These are phyloP conservation scores for Acanthurus tractus DNA, from an alignment of 2,797 vertebrate genomes.

Conservation along the genomic window DNA sequence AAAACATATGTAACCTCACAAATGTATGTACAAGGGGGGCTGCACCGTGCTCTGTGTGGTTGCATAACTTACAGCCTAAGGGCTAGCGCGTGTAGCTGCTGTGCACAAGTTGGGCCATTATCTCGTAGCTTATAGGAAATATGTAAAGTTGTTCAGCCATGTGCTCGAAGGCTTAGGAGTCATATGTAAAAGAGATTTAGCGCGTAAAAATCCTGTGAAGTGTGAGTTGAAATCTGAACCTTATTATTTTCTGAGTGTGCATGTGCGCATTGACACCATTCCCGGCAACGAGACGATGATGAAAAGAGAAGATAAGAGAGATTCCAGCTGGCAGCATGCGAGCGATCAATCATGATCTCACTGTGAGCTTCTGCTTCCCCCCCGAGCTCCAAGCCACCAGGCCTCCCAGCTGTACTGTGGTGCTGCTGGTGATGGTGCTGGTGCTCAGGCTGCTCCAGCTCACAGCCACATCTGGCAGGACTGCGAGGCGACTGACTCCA, in stretches of 20 bases:
- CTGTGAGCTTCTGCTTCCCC: slow-evolving; percentile 60
- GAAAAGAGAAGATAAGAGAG: slow-evolving; percentile 70
- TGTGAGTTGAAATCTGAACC: slow-evolving; percentile 12
- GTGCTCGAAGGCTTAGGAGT: slow-evolving; percentile 9
- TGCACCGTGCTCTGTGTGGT: slow-evolving; percentile 9
- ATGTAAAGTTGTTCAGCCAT: slow-evolving; percentile 39
- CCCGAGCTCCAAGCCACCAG: slow-evolving; percentile 47
- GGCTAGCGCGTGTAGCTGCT: slow-evolving; percentile 12
- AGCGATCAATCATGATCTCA: slow-evolving; percentile 72
- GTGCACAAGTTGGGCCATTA: slow-evolving; percentile 26
- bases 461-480: slow-evolving; percentile 67
- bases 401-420: slow-evolving; percentile 15
- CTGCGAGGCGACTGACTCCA: slow-evolving; percentile 65
- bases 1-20: slow-evolving; percentile 32
- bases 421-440: slow-evolving; percentile 28
- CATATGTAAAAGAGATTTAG: neutral
- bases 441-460: slow-evolving; percentile 53
- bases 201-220: slow-evolving; percentile 9
- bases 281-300: slow-evolving; percentile 47
- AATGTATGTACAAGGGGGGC: slow-evolving; percentile 12
- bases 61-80: slow-evolving; percentile 49
- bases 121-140: slow-evolving; percentile 44
- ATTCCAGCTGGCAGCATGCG: slow-evolving; percentile 72
- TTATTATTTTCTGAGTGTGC: slow-evolving; percentile 17
- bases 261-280: neutral